Evolutionary conservation across 2,113 vertebrate species (phyloP), one percentile per base, ranked within the genome.

Genomic region (Petrocephalus microphthalmus): DNA sequence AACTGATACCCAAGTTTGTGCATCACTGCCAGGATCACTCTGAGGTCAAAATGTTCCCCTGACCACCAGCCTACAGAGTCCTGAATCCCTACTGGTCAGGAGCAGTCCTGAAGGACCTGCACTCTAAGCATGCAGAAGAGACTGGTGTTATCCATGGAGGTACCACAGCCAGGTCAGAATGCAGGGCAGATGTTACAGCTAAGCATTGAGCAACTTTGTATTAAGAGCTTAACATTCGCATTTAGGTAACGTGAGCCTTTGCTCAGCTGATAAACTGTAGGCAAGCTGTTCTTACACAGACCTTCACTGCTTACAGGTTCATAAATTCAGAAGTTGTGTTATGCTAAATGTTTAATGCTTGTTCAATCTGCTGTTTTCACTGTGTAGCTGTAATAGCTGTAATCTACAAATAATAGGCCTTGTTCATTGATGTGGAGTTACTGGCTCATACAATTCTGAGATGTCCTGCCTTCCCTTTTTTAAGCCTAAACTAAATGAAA

Each of bases 221-320:
- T 94, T 94, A 94, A 88, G 54, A 91, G 93, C 92, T 94, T 95
- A 95, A 87, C 88, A 71, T 19, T 45, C 78, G 84, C 47, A 13
- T 78, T 84, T 89, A 89, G 90, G 84, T 84, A 92, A 92, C 93
- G 91, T 93, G 94, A 91, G 93, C 92, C 64, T 91, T 90, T 89
- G 91, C 90, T 92, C 88, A 64, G 3, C 83, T 2, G 84, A 91
- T 64, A 25, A 64, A 64, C 8, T 25, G 57, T 22, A 64, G n/a
- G 57, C n/a, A 64, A 64, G 25, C n/a, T 22, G n/a, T 64, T 64
- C 57, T 25, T 20, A 60, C 56, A n/a, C 56, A n/a, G 10, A 60
- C 57, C 22, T n/a, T 60, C 57, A 64, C 22, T 64, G n/a, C n/a
- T 64, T 64, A n/a, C 10, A 64, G n/a, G 7, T 64, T 60, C 57